These are phyloP conservation scores for Reticulitermes speratus DNA, from an alignment of 1,140 invertebrate genomes.

Conservation along the genomic window DNA sequence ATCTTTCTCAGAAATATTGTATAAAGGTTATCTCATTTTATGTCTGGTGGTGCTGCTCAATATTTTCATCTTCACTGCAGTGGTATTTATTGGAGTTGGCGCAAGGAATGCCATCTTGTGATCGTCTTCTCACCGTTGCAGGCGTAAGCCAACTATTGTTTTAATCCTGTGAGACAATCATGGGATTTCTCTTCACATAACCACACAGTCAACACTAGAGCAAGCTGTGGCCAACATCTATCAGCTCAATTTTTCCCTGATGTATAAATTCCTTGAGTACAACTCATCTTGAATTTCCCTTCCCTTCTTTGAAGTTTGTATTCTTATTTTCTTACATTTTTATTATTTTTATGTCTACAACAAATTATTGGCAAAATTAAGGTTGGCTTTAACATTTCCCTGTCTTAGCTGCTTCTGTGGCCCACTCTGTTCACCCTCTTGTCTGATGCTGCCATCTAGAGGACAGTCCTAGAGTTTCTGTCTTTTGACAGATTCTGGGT, in stretches of 20 bases:
- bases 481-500: constrained; percentile 43
- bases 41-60: no score
- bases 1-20: no score
- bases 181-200: neutral
- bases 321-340: neutral
- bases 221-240: neutral
- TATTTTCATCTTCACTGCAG: no score
- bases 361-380: neutral
- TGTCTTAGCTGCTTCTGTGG: neutral
- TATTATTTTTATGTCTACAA: neutral
- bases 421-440: neutral
- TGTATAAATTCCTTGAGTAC: constrained; percentile 12
- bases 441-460: neutral
- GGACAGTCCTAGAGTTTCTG: constrained; percentile 40
- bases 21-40: no score
- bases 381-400: neutral
- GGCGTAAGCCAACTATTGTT: neutral
- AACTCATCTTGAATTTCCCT: neutral
- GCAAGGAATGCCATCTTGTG: neutral
- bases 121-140: neutral
- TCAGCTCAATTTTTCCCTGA: neutral
- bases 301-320: neutral
- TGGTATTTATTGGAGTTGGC: no score
- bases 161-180: neutral
- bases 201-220: neutral